Conservation (phyloP, 2,888 invertebrate species). For the Lasioglossum malachurum region DNA sequence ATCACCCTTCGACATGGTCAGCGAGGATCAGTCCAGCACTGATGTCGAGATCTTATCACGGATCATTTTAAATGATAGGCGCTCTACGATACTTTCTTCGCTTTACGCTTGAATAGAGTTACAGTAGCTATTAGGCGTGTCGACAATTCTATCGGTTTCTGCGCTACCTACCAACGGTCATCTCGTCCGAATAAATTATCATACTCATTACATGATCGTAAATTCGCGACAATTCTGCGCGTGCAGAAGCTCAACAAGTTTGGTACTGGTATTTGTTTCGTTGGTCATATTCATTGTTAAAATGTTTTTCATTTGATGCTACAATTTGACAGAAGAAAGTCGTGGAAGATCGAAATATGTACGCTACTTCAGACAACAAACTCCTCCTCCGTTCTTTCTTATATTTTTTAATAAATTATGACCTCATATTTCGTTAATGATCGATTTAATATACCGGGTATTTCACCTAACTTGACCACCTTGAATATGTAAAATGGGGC, state of each 20-base stretch:
- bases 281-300: not conserved
- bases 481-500: no score
- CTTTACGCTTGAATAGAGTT: not conserved
- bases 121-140: not conserved
- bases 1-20: slow-evolving; percentile 32
- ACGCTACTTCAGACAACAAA: no score
- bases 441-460: no score
- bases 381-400: no score
- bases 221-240: not conserved
- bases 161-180: not conserved
- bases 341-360: no score
- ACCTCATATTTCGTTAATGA: no score
- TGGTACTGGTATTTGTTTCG: not conserved
- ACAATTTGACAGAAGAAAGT: not conserved
- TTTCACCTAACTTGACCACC: no score
- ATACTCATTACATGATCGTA: not conserved
- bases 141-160: not conserved
- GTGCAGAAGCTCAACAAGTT: not conserved
- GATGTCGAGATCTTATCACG: slow-evolving; percentile 27
- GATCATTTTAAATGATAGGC: slow-evolving; percentile 10
- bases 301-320: not conserved
- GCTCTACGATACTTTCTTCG: not conserved
- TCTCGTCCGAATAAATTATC: not conserved
- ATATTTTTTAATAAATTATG: no score
- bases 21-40: slow-evolving; percentile 1